Conservation (phyloP, 2,113 vertebrate genomes). For the Myiagra hebetior region DNA sequence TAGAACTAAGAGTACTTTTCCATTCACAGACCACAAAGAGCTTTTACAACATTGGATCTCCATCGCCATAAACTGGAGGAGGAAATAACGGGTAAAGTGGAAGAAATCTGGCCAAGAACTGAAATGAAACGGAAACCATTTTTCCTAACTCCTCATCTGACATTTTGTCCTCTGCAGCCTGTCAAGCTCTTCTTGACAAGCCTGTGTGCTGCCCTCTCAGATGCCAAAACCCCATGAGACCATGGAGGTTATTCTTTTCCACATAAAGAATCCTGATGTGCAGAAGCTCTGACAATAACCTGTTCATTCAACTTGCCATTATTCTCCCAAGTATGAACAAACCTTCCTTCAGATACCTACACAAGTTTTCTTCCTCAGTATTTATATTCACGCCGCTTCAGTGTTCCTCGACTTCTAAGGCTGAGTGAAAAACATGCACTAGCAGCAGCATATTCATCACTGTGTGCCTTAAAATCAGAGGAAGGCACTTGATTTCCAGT, state of each 20-base stretch:
- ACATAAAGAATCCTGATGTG: not conserved
- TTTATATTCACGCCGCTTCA: not conserved
- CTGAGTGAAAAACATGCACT: not conserved
- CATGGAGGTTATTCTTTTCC: not conserved
- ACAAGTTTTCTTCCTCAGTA: not conserved
- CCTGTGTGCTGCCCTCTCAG: not conserved
- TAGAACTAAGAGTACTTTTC: not conserved
- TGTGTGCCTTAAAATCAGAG: not conserved
- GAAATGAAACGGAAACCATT: not conserved
- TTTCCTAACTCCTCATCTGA: not conserved
- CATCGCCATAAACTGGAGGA: not conserved
- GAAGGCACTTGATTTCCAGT: constrained; percentile 12
- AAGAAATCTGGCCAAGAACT: not conserved
- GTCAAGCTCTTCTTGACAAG: not conserved
- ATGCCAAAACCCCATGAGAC: not conserved
- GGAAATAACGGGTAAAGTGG: not conserved
- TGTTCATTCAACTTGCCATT: not conserved
- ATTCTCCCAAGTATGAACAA: not conserved
- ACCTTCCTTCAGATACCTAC: not conserved
- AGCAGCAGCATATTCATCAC: not conserved
- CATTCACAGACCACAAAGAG: constrained; percentile 14
- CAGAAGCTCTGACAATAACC: not conserved
- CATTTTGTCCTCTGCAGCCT: not conserved
- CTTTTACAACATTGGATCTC: not conserved
- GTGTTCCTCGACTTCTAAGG: not conserved